These are phyloP conservation scores for Lasioglossum morio DNA, from an alignment of 2,888 invertebrate genomes.

Conservation along the genomic window DNA sequence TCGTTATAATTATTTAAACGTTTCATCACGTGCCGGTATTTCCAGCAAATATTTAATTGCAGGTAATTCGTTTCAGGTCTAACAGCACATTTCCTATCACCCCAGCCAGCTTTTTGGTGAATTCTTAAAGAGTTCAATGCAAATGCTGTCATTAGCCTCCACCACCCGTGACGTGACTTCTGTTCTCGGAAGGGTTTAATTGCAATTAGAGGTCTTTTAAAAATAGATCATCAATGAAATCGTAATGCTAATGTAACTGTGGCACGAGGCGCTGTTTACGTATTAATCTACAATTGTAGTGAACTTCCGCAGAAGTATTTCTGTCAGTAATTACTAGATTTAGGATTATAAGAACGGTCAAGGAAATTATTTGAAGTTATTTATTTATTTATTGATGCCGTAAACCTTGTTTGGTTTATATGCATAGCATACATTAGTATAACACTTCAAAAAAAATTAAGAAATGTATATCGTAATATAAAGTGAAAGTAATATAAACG, in stretches of 20 bases:
- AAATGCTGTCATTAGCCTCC: slow-evolving; percentile 54
- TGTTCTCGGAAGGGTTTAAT: slow-evolving; percentile 61
- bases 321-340: neutral
- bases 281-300: neutral
- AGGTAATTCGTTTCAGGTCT: neutral
- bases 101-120: slow-evolving; percentile 30
- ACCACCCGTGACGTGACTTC: slow-evolving; percentile 44
- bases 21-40: neutral
- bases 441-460: too few relatives aligned
- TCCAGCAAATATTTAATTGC: slow-evolving; percentile 14
- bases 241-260: slow-evolving; percentile 13
- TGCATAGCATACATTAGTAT: too few relatives aligned
- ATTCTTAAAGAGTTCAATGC: slow-evolving; percentile 59
- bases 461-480: too few relatives aligned
- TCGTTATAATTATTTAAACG: too few relatives aligned
- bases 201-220: slow-evolving; percentile 65
- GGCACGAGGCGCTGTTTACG: neutral
- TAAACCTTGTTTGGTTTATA: too few relatives aligned
- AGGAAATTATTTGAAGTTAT: too few relatives aligned
- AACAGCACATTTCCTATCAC: slow-evolving; percentile 11
- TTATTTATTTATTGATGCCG: too few relatives aligned
- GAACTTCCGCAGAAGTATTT: neutral
- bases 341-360: too few relatives aligned
- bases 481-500: too few relatives aligned
- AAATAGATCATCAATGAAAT: slow-evolving; percentile 60